phyloP scores from a whole-genome alignment of 2,113 vertebrate genomes.

The Mobula hypostoma region DNA sequence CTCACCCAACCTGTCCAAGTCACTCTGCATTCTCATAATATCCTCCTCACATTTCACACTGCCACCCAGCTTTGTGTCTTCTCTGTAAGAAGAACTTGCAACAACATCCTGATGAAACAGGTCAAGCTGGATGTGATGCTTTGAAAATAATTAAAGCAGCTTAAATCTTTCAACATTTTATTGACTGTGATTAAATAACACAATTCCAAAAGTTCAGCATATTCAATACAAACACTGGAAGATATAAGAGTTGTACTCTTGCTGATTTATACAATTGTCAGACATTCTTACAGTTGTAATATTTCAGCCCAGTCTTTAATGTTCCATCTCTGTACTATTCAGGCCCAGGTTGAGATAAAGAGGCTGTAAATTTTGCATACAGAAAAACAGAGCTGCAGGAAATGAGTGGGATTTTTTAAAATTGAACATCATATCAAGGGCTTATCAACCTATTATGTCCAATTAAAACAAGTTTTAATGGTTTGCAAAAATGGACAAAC shows the following conservation, averaged over 20 bases:
- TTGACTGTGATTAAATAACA: constrained; percentile 32
- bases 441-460: not conserved
- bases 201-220: constrained; percentile 25
- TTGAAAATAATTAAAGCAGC: constrained; percentile 21
- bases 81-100: not conserved
- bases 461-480: not conserved
- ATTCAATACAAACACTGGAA: constrained; percentile 15
- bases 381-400: constrained; percentile 27
- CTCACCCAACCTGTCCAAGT: no score
- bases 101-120: constrained; percentile 8
- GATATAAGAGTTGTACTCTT: constrained; percentile 19
- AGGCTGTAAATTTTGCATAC: constrained; percentile 25
- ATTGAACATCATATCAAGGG: not conserved
- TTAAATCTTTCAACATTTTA: constrained; percentile 35
- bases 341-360: constrained; percentile 28
- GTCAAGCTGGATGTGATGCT: not conserved
- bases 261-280: constrained; percentile 33
- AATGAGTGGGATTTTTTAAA: not conserved
- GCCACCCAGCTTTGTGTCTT: not conserved
- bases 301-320: constrained; percentile 27
- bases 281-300: not conserved
- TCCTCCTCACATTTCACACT: no score
- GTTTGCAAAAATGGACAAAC: not conserved
- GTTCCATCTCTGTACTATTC: constrained; percentile 11
- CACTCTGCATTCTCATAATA: no score